Conservation (phyloP, 2,888 invertebrate species). For the Busseola fusca region DNA sequence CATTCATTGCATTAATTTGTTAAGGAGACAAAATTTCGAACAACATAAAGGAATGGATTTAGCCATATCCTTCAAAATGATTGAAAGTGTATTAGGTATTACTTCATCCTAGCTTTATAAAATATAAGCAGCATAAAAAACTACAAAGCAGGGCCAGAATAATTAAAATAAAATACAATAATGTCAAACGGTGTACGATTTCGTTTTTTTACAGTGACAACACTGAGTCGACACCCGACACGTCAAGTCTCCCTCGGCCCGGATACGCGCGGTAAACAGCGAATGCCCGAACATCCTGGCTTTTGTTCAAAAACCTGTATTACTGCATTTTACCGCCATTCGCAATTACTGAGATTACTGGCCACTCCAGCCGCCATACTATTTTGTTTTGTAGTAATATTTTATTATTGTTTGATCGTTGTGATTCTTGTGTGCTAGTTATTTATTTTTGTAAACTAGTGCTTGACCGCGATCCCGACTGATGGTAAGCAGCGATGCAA, state of each 20-base stretch:
- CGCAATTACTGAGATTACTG: slow-evolving; percentile 54
- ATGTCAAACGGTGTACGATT: slow-evolving; percentile 47
- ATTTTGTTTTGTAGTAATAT: slow-evolving; percentile 39
- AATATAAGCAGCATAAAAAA: neutral
- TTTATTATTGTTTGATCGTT: slow-evolving; percentile 46
- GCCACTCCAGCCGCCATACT: slow-evolving; percentile 30
- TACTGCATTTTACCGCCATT: slow-evolving; percentile 60
- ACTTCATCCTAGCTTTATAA: neutral
- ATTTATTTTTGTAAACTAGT: too few species aligned
- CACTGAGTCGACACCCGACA: slow-evolving; percentile 62
- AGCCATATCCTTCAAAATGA: too few species aligned
- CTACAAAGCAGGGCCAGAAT: slow-evolving; percentile 22
- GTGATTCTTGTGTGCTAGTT: slow-evolving; percentile 1
- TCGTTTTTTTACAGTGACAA: slow-evolving; percentile 58
- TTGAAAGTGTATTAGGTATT: neutral
- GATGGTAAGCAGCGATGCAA: too few species aligned
- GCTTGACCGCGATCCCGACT: too few species aligned
- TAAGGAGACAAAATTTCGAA: too few species aligned
- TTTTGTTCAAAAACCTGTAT: slow-evolving; percentile 67
- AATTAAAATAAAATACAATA: slow-evolving; percentile 45
- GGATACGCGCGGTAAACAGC: slow-evolving; percentile 70
- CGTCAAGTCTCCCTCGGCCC: slow-evolving; percentile 63
- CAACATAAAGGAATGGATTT: too few species aligned
- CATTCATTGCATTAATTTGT: neutral
- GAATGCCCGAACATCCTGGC: slow-evolving; percentile 68